These are phyloP conservation scores for Procambarus virginalis DNA, from an alignment of 1,140 invertebrate genomes.

Conservation along the genomic window DNA sequence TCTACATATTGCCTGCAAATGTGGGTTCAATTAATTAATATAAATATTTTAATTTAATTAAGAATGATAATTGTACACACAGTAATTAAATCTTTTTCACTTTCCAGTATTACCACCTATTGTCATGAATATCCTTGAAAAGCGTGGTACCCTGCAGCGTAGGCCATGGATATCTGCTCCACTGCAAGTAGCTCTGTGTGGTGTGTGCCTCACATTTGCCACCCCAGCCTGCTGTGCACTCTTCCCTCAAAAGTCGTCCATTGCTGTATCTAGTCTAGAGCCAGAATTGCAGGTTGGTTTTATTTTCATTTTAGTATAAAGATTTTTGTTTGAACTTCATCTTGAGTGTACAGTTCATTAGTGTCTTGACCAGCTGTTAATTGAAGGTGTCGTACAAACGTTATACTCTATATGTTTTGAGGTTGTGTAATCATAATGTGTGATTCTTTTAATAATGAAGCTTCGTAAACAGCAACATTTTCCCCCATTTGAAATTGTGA, in stretches of 20 bases:
- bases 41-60: too few relatives aligned
- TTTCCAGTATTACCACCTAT: constrained; percentile 81
- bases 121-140: constrained; percentile 86
- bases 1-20: too few relatives aligned
- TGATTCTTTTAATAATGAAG: too few relatives aligned
- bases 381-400: background rate
- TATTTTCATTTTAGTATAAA: too few relatives aligned
- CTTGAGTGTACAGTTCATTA: background rate
- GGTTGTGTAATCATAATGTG: background rate
- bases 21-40: too few relatives aligned
- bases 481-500: too few relatives aligned
- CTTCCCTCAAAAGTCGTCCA: constrained; percentile 82
- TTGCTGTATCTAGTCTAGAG: constrained; percentile 77
- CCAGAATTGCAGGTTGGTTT: constrained; percentile 74
- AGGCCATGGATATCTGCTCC: constrained; percentile 77
- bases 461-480: too few relatives aligned
- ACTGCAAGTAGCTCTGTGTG: constrained; percentile 75
- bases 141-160: constrained; percentile 74
- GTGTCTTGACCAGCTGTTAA: background rate
- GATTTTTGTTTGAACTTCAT: too few relatives aligned
- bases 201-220: constrained; percentile 87
- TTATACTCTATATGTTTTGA: background rate
- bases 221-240: constrained; percentile 94
- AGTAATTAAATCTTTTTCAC: background rate
- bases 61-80: too few relatives aligned